phyloP scores from a whole-genome alignment of 2,113 vertebrate genomes.

The Pyrgilauda ruficollis region DNA sequence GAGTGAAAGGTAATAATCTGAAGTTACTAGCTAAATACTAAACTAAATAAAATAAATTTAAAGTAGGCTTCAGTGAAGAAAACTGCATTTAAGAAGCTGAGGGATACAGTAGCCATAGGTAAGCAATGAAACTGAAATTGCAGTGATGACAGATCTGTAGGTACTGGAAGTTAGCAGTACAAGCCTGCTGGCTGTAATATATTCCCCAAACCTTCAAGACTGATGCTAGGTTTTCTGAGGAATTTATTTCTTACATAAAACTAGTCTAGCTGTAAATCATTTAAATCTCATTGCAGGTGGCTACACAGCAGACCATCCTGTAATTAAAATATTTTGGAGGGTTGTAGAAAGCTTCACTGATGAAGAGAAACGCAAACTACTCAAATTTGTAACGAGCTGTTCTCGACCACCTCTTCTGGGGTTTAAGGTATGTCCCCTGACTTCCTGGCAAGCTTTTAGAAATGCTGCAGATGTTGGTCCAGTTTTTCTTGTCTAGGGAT shows the following conservation, averaged over 20 bases:
- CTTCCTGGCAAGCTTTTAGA: neutral
- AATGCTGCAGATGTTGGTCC: neutral
- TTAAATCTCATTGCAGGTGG: slow-evolving; percentile 79
- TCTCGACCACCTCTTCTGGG: slow-evolving; percentile 95
- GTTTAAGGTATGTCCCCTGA: slow-evolving; percentile 84
- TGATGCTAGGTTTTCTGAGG: neutral
- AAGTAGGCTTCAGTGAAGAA: neutral
- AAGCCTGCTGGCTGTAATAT: neutral
- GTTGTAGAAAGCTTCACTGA: slow-evolving; percentile 97
- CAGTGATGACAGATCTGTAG: neutral
- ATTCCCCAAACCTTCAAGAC: neutral
- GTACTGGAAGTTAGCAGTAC: neutral
- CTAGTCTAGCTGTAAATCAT: neutral
- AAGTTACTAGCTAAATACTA: neutral
- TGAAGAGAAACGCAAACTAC: slow-evolving; percentile 93
- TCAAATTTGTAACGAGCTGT: slow-evolving; percentile 97
- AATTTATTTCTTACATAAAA: neutral
- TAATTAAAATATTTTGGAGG: slow-evolving; percentile 95
- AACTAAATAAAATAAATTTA: neutral
- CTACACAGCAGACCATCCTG: slow-evolving; percentile 91
- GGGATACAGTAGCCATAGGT: neutral
- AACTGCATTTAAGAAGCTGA: slow-evolving; percentile 25
- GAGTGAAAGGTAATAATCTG: neutral
- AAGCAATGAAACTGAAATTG: neutral
- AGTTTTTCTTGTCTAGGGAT: neutral